These are phyloP conservation scores for Unio delphinus DNA, from an alignment of 2,888 invertebrate species.

Conservation along the genomic window DNA sequence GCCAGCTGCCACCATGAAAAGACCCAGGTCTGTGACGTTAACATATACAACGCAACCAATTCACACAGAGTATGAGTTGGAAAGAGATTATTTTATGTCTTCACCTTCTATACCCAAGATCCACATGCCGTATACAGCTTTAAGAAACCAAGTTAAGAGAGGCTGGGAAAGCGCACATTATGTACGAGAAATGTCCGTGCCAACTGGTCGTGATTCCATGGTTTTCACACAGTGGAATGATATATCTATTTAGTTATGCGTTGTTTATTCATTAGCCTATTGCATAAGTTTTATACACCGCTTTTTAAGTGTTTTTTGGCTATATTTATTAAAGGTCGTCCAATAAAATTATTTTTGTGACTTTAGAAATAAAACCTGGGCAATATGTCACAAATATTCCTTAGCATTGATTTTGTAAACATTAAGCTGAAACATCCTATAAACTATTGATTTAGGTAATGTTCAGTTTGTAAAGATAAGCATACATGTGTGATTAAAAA, in stretches of 20 bases:
- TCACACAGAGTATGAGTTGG: conserved; percentile 50
- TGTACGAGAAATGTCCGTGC: conserved; percentile 63
- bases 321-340: too few relatives aligned
- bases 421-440: too few relatives aligned
- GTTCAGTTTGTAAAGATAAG: too few relatives aligned
- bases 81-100: conserved; percentile 52
- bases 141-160: conserved; percentile 52
- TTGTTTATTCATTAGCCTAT: too few relatives aligned
- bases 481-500: too few relatives aligned
- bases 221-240: conserved; percentile 66
- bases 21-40: conserved; percentile 45
- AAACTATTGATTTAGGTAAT: too few relatives aligned
- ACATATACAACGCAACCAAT: conserved; percentile 47
- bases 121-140: conserved; percentile 67
- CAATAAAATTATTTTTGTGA: too few relatives aligned
- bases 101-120: conserved; percentile 65
- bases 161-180: conserved; percentile 66
- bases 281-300: too few relatives aligned
- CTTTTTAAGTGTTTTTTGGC: too few relatives aligned
- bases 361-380: too few relatives aligned
- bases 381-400: too few relatives aligned
- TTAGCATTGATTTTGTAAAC: too few relatives aligned
- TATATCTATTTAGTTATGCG: conserved; percentile 44
- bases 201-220: conserved; percentile 62
- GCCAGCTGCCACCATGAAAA: conserved; percentile 64